These are phyloP conservation scores for Psococerastis gibbosa DNA, from an alignment of 2,888 invertebrate species.

Conservation along the genomic window DNA sequence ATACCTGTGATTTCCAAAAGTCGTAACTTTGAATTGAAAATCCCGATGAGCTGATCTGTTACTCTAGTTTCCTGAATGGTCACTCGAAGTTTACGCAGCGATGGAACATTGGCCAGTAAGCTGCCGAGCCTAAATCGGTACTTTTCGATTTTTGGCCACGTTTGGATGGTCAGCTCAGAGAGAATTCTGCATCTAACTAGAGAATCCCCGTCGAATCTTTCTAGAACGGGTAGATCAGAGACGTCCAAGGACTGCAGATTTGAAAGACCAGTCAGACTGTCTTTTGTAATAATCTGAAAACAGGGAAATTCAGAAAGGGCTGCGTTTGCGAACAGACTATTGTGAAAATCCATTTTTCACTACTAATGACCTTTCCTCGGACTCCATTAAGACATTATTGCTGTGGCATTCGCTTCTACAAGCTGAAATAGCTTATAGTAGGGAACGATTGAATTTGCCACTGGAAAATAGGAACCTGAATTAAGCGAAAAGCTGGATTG, in stretches of 20 bases:
- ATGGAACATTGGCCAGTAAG: slow-evolving; percentile 48
- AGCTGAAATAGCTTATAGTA: too few species aligned
- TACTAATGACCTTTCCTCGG: too few species aligned
- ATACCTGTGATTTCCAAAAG: slow-evolving; percentile 63
- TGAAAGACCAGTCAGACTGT: slow-evolving; percentile 48
- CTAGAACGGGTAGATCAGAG: slow-evolving; percentile 49
- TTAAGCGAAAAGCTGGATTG: too few species aligned
- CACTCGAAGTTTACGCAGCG: slow-evolving; percentile 53
- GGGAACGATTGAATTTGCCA: too few species aligned
- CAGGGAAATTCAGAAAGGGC: slow-evolving; percentile 10
- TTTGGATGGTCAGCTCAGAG: slow-evolving; percentile 48
- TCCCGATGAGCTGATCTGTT: slow-evolving; percentile 53
- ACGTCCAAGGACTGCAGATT: slow-evolving; percentile 57
- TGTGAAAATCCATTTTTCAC: too few species aligned
- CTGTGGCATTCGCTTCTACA: too few species aligned
- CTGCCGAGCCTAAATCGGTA: slow-evolving; percentile 46
- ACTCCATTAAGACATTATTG: too few species aligned
- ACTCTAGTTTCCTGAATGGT: slow-evolving; percentile 55
- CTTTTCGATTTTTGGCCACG: slow-evolving; percentile 53
- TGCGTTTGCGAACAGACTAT: too few species aligned
- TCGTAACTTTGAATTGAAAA: slow-evolving; percentile 58
- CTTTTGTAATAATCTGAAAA: slow-evolving; percentile 42
- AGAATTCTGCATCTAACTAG: slow-evolving; percentile 51
- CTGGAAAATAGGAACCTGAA: too few species aligned
- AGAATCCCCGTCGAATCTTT: slow-evolving; percentile 54